phyloP scores from a whole-genome alignment of 92 coral and sea anemone species.

The Siderastrea siderea region DNA sequence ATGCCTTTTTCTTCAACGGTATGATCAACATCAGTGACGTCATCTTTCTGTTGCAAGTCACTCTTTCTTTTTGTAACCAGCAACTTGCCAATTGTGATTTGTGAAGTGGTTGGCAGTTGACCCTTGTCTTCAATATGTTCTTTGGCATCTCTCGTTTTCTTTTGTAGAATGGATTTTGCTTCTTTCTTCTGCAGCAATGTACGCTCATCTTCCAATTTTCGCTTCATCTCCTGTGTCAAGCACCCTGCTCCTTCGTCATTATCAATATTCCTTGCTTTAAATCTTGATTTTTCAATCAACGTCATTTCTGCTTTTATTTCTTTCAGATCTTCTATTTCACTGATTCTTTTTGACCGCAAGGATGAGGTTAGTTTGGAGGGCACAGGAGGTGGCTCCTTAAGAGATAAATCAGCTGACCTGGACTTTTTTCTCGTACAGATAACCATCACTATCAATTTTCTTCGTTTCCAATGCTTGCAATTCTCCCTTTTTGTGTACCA shows the following conservation, averaged over 20 bases:
- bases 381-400: constrained; percentile 22
- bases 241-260: constrained; percentile 63
- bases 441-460: constrained; percentile 66
- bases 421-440: constrained; percentile 64
- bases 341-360: constrained; percentile 56
- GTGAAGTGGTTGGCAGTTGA: constrained; percentile 26
- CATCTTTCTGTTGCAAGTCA: too few species aligned
- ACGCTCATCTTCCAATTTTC: constrained; percentile 59
- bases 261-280: constrained; percentile 58
- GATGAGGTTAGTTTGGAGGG: constrained; percentile 59
- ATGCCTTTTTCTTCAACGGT: too few species aligned
- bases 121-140: constrained; percentile 23
- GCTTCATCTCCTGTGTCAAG: constrained; percentile 68
- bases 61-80: too few species aligned
- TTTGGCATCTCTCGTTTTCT: constrained; percentile 36
- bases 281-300: constrained; percentile 49
- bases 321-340: constrained; percentile 62
- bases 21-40: too few species aligned
- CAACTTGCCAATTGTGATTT: too few species aligned
- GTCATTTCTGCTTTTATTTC: constrained; percentile 58
- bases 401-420: constrained; percentile 45
- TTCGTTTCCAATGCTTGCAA: constrained; percentile 58
- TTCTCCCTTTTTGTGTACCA: constrained; percentile 53
- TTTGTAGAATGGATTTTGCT: too few species aligned
- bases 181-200: constrained; percentile 56